A percentile compares a stretch with the other conserved stretches of the same genome.
These are phyloP conservation scores for Hassar affinis DNA, from an alignment of 2,113 vertebrate species.

Conservation along the genomic window DNA sequence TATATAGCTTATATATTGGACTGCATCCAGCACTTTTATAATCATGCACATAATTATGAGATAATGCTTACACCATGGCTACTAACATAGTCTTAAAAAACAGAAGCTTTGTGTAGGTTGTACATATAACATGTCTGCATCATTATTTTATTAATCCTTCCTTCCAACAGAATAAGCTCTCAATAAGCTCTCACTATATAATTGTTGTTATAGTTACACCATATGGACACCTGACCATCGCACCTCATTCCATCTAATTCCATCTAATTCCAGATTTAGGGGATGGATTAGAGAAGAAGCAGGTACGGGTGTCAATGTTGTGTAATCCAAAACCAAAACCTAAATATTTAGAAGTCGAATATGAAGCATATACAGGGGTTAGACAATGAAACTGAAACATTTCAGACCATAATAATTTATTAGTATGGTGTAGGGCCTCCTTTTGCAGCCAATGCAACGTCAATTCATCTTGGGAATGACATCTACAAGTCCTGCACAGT, in stretches of 20 bases:
- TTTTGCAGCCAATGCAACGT: too few species aligned
- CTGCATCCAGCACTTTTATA: background rate
- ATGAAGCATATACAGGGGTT: too few species aligned
- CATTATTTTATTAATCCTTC: background rate
- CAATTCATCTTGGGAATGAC: too few species aligned
- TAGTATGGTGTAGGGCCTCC: too few species aligned
- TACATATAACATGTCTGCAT: background rate
- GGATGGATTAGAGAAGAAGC: background rate
- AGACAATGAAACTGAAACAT: too few species aligned
- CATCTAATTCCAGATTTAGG: background rate
- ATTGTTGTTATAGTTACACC: background rate
- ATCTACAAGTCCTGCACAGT: too few species aligned
- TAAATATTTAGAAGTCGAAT: background rate
- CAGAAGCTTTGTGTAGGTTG: background rate
- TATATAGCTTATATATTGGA: background rate
- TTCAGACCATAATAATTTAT: too few species aligned
- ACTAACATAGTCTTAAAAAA: background rate
- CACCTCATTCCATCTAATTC: background rate
- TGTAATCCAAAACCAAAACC: background rate
- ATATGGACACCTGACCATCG: background rate
- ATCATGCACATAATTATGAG: background rate
- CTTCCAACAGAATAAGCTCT: background rate
- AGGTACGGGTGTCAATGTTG: background rate
- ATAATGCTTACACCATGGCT: background rate
- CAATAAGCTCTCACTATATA: background rate